Percentiles rank a stretch among this genome's conserved stretches.
Conservation (phyloP, 2,888 invertebrate genomes). For the Hedya salicella region DNA sequence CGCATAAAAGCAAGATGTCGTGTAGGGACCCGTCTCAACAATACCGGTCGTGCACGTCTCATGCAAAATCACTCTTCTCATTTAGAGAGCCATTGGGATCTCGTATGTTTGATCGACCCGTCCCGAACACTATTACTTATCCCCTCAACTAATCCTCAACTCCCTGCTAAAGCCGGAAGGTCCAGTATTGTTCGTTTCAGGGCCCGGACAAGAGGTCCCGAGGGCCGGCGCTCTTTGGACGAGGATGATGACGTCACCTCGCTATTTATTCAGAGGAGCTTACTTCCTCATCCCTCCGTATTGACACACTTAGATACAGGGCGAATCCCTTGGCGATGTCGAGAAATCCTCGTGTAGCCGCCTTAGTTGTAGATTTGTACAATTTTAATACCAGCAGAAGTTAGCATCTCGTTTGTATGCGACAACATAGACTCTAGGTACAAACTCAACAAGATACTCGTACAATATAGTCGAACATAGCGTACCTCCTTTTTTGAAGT, state of each 20-base stretch:
- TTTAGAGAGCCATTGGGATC: conserved; percentile 47
- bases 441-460: too few species aligned
- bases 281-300: conserved; percentile 28
- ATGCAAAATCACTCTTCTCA: conserved; percentile 46
- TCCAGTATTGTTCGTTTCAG: not conserved
- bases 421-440: too few species aligned
- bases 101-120: conserved; percentile 27
- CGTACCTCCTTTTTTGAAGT: too few species aligned
- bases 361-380: too few species aligned
- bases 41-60: conserved; percentile 1
- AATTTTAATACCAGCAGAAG: too few species aligned
- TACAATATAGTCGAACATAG: too few species aligned
- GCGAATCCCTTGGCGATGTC: conserved; percentile 7
- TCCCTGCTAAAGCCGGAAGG: not conserved
- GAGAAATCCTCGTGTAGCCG: not conserved
- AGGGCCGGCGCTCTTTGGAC: conserved; percentile 55
- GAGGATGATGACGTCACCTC: conserved; percentile 57
- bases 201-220: conserved; percentile 45
- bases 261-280: conserved; percentile 49
- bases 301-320: conserved; percentile 38
- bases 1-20: not conserved
- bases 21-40: conserved; percentile 6
- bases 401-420: too few species aligned
- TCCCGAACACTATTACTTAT: not conserved
- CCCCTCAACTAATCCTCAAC: not conserved